Conservation (phyloP, 2,797 vertebrate species). For the Mormyrus proboscirostris region DNA sequence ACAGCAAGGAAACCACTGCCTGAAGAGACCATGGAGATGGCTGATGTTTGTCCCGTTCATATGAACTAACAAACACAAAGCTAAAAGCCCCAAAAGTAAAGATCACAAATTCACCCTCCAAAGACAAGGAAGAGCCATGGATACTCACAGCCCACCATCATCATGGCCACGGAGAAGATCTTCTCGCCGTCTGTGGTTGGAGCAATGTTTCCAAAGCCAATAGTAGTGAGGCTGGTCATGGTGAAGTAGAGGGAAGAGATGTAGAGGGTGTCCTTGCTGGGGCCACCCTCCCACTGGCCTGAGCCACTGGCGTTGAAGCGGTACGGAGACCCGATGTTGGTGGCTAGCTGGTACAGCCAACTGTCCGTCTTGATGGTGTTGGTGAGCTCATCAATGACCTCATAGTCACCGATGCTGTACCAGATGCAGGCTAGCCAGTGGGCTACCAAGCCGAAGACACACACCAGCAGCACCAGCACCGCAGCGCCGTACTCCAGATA, state of each 20-base stretch:
- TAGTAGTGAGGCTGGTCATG: conserved; percentile 84
- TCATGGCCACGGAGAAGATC: conserved; percentile 89
- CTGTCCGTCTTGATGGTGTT: conserved; percentile 80
- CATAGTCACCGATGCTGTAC: conserved; percentile 82
- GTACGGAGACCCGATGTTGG: conserved; percentile 76
- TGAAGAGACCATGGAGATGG: neutral
- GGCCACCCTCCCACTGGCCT: conserved; percentile 74
- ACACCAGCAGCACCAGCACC: conserved; percentile 76
- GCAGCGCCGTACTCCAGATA: conserved; percentile 81
- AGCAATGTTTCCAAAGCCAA: conserved; percentile 85
- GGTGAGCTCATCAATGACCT: conserved; percentile 76
- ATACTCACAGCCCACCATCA: conserved; percentile 75
- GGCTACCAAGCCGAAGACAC: conserved; percentile 80
- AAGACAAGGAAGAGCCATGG: neutral
- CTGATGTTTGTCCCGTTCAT: neutral
- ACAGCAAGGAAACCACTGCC: neutral
- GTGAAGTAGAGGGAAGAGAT: conserved; percentile 87
- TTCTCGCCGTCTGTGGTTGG: conserved; percentile 86
- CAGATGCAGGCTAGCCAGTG: conserved; percentile 86
- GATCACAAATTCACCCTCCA: neutral
- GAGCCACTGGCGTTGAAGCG: conserved; percentile 75
- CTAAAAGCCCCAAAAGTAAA: neutral
- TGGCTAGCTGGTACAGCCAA: conserved; percentile 79
- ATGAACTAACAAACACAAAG: neutral
- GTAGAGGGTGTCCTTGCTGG: conserved; percentile 78